Conservation (phyloP, 1,140 invertebrate genomes). For the Drosophila saltans region DNA sequence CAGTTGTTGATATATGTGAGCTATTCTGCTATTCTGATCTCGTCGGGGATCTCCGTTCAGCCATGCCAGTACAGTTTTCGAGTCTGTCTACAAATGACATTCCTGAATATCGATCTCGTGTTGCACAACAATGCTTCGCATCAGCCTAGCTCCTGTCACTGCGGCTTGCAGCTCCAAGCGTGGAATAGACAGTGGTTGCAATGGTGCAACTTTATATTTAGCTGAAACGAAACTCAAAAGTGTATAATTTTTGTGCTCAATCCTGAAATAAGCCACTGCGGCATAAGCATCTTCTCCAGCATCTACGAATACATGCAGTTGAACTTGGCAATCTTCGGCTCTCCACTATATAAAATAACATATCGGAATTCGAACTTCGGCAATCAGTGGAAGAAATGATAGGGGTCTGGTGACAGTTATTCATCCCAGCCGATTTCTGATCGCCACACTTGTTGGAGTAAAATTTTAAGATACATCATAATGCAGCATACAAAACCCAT, state of each 20-base stretch:
- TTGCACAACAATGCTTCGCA: conserved; percentile 3
- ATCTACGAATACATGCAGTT: conserved; percentile 33
- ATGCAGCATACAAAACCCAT: conserved; percentile 54
- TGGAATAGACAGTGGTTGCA: conserved; percentile 52
- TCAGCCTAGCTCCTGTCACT: conserved; percentile 17
- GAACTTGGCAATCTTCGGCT: conserved; percentile 9
- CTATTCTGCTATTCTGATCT: conserved; percentile 49
- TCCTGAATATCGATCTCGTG: neutral
- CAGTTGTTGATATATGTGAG: conserved; percentile 28
- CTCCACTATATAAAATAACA: neutral
- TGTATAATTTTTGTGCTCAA: neutral
- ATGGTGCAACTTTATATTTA: conserved; percentile 72
- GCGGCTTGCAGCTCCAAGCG: conserved; percentile 68
- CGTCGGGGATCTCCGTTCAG: too few relatives aligned
- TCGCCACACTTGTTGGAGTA: conserved; percentile 38
- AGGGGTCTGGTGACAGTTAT: neutral
- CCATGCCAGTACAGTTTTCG: conserved; percentile 14
- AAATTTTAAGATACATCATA: conserved; percentile 36
- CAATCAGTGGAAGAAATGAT: neutral
- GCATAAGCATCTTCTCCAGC: conserved; percentile 28
- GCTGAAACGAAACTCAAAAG: conserved; percentile 28
- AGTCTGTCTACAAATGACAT: conserved; percentile 46
- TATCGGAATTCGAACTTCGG: neutral
- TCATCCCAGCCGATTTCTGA: conserved; percentile 48
- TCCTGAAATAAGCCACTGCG: neutral